Evolutionary conservation across 2,888 invertebrate genomes (phyloP).

Genomic region (Hipparchia semele): DNA sequence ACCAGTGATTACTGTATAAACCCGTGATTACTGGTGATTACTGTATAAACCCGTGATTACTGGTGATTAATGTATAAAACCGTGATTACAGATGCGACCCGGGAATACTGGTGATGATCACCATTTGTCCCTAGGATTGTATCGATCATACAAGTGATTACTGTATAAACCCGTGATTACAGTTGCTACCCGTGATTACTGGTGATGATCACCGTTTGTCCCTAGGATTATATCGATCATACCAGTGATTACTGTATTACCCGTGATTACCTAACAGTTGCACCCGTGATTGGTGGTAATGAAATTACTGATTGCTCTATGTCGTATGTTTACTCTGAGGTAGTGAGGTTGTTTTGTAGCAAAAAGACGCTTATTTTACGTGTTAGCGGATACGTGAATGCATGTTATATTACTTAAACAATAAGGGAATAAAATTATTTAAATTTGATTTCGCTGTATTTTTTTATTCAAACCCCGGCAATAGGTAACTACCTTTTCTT

Average conservation of each 20-base stretch:
- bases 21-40: neutral
- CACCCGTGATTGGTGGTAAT: neutral
- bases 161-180: neutral
- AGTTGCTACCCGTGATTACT: neutral
- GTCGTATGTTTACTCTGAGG: constrained; percentile 26
- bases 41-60: neutral
- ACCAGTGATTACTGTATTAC: neutral
- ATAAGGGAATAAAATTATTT: constrained; percentile 77
- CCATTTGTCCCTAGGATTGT: neutral
- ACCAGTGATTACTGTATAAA: neutral
- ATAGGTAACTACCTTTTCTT: too few species aligned
- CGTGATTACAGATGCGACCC: neutral
- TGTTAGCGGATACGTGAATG: constrained; percentile 69
- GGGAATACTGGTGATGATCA: neutral
- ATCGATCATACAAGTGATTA: neutral
- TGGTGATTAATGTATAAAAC: neutral
- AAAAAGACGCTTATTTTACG: constrained; percentile 68
- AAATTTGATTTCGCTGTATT: constrained; percentile 51
- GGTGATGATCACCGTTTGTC: neutral
- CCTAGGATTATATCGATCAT: neutral
- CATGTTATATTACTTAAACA: constrained; percentile 73
- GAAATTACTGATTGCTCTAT: constrained; percentile 1
- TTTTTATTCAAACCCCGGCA: neutral
- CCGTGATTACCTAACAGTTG: neutral
- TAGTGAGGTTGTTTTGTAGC: constrained; percentile 57